These are phyloP conservation scores for Drosophila suboccidentalis DNA, from an alignment of 2,888 invertebrate species.

Conservation along the genomic window DNA sequence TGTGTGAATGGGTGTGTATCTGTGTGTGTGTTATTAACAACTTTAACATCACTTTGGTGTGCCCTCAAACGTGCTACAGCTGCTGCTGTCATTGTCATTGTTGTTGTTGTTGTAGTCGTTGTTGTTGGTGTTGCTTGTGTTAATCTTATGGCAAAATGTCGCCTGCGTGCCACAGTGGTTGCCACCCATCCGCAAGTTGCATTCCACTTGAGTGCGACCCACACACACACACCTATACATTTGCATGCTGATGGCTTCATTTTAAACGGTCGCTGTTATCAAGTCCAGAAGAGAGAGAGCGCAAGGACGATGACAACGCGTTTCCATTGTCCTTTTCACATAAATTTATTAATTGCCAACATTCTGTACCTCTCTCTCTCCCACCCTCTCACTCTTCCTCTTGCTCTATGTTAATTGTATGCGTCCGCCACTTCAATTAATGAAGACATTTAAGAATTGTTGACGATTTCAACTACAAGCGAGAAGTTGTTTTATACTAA, in stretches of 20 bases:
- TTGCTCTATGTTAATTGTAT: slow-evolving; percentile 30
- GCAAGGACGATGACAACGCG: slow-evolving; percentile 28
- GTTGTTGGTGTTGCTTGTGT: slow-evolving; percentile 36
- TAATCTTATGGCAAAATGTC: slow-evolving; percentile 54
- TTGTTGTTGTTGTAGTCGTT: slow-evolving; percentile 9
- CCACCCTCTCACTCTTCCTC: neutral
- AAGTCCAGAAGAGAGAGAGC: neutral
- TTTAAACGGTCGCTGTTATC: slow-evolving; percentile 38
- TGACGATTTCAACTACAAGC: neutral
- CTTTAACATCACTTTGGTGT: slow-evolving; percentile 78
- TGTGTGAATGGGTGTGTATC: slow-evolving; percentile 13
- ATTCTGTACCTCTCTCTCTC: neutral
- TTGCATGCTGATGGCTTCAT: slow-evolving; percentile 44
- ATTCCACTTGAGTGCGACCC: slow-evolving; percentile 29
- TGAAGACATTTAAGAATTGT: slow-evolving; percentile 30
- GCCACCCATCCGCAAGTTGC: slow-evolving; percentile 15
- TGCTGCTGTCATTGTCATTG: slow-evolving; percentile 17
- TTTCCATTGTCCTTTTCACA: slow-evolving; percentile 40
- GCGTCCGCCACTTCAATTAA: slow-evolving; percentile 46
- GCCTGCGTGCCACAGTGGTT: slow-evolving; percentile 15
- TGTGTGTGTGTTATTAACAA: slow-evolving; percentile 68
- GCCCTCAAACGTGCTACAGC: slow-evolving; percentile 55
- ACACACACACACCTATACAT: slow-evolving; percentile 22
- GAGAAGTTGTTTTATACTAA: neutral
- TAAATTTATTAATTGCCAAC: slow-evolving; percentile 57